Percentiles rank a stretch among this genome's conserved stretches.
These are phyloP conservation scores for Nematostella vectensis DNA, from an alignment of 92 coral and sea anemone genomes.

Conservation along the genomic window DNA sequence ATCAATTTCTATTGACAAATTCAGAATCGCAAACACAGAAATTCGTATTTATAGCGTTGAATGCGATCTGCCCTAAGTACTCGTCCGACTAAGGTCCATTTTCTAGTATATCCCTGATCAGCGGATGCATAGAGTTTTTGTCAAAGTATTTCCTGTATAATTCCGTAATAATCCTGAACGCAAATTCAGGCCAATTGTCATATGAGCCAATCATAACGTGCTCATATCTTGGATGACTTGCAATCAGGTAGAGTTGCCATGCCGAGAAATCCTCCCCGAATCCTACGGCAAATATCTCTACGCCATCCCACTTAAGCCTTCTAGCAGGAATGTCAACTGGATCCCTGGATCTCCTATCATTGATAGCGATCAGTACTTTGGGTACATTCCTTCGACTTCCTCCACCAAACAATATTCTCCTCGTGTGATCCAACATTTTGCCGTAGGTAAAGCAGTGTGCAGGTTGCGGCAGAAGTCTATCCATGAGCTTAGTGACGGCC, in stretches of 20 bases:
- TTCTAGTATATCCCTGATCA: conserved; percentile 1
- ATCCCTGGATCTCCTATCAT: conserved; percentile 27
- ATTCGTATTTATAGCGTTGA: too few relatives aligned
- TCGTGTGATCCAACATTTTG: conserved; percentile 13
- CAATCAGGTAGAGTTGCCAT: conserved; percentile 31
- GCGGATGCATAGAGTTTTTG: conserved; percentile 14
- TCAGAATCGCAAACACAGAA: too few relatives aligned
- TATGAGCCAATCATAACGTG: conserved; percentile 27
- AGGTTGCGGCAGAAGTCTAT: conserved; percentile 7
- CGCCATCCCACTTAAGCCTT: conserved; percentile 13
- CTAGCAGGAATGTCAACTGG: conserved; percentile 12
- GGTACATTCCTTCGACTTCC: conserved; percentile 24
- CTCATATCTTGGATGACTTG: conserved; percentile 34
- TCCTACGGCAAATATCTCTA: conserved; percentile 40
- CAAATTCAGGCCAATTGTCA: conserved; percentile 21
- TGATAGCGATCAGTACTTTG: conserved; percentile 30
- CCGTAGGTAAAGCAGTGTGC: conserved; percentile 7
- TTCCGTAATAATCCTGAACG: conserved; percentile 23
- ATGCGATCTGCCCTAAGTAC: too few relatives aligned
- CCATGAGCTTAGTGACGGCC: conserved; percentile 22
- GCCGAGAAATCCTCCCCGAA: conserved; percentile 13
- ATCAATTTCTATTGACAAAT: too few relatives aligned
- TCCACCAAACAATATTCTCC: conserved; percentile 16
- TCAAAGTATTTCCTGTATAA: conserved; percentile 38
- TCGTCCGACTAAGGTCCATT: not conserved